Base-by-base conservation (phyloP, 1,140 invertebrate genomes). In the Asbolus verrucosus region DNA sequence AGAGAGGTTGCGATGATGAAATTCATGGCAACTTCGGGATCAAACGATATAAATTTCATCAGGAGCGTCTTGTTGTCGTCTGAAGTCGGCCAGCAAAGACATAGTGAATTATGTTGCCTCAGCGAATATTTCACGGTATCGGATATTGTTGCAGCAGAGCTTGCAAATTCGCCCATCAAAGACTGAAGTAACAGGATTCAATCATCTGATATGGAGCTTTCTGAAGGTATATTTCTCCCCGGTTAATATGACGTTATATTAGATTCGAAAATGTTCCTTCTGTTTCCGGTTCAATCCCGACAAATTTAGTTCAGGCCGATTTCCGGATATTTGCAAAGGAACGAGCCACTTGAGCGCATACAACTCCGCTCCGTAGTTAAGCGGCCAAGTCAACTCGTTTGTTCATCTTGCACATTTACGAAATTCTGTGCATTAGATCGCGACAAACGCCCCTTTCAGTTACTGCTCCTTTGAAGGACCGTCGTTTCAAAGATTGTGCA, bases 41-140 rank as follows among this genome's bases (percentile, higher is more conserved):
- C 59, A 62, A 62, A 62, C 59, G 59, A 38, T 62, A 46, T 69
- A 69, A 69, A 69, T 69, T 69, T 50, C 60, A 50, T 50, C 60
- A 50, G 30, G 19, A 69, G 39, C 67, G 59, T 46, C 36, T 41
- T 43, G 30, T 46, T 46, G 27, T 38, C 19, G 24, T 46, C 67
- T 59, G 50, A 39, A 69, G 59, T 39, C 15, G 50, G 36, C 27
- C 65, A 54, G 54, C 13, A 46, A 30, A 69, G 54, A 69, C 67
- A 69, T 63, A 63, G 60, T 41, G 63, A 69, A 69, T 69, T 61
- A 54, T 69, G 67, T 69, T 69, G 43, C 39, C 67, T 69, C 59
- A 30, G 39, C 65, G 63, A 69, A 69, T 69, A 69, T 69, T 69
- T 69, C 50, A 39, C 19, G 38, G 30, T 61, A 69, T 69, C 67